Evolutionary conservation across 2,888 invertebrate species (phyloP).

Genomic region (Abrostola triplasia): DNA sequence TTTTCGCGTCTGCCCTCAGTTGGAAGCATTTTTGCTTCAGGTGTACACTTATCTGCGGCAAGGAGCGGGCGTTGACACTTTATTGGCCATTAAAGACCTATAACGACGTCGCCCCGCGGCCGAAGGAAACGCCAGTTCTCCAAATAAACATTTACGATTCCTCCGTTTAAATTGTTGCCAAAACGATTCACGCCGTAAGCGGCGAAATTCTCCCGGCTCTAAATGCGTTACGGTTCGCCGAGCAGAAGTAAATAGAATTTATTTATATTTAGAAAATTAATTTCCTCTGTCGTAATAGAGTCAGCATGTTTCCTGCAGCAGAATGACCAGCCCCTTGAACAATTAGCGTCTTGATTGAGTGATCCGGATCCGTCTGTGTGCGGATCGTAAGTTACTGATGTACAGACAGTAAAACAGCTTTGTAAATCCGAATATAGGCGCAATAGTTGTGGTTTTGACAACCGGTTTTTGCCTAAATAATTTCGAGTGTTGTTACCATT

Average conservation of each 20-base stretch:
- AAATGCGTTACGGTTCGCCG: conserved; percentile 82
- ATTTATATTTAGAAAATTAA: conserved; percentile 85
- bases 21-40: conserved; percentile 67
- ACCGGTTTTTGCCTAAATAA: conserved; percentile 33
- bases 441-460: conserved; percentile 5
- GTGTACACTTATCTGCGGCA: conserved; percentile 76
- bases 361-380: conserved; percentile 12
- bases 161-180: conserved; percentile 84
- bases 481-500: conserved; percentile 54
- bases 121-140: conserved; percentile 74
- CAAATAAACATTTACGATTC: conserved; percentile 86
- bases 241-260: conserved; percentile 85
- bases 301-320: conserved; percentile 69
- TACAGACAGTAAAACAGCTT: neutral
- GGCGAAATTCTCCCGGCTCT: conserved; percentile 74
- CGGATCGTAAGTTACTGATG: neutral
- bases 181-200: conserved; percentile 80
- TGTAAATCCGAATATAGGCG: conserved; percentile 5
- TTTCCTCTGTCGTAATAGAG: conserved; percentile 78
- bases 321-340: conserved; percentile 66
- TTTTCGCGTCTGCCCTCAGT: conserved; percentile 31
- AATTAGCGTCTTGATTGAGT: conserved; percentile 54
- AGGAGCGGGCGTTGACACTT: conserved; percentile 81
- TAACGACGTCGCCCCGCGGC: conserved; percentile 81
- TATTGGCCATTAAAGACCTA: conserved; percentile 85